Evolutionary conservation across 2,888 invertebrate genomes (phyloP), one percentile per base, ranked within the genome.

Genomic region (Chalcosyrphus nemorum): DNA sequence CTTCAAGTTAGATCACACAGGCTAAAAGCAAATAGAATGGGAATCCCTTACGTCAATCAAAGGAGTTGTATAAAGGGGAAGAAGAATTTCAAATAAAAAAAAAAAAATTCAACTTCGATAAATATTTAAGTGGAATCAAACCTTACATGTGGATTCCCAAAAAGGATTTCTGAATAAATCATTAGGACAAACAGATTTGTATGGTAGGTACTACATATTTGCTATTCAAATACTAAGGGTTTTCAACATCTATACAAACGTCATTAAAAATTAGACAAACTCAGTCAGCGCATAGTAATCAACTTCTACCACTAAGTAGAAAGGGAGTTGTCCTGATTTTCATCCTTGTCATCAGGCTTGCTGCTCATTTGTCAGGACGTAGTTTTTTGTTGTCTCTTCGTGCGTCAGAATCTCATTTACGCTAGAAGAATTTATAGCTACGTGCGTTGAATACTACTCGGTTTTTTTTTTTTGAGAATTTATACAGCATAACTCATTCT

Each of bases 351-450:
- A 21, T 24, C 45, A 11, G 45, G 9, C 11, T 38, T n/a, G 24
- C 3, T n/a, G 45, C 9, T 66, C 17, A 17, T 43, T 45, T 45
- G 43, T 2, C 17, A 13, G 11, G 4, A 21, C 6, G 9, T 4
- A 19, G 41, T 54, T 54, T 41, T 41, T 32, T 32, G 13, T 38
- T 27, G 47, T 61, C 32, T 29, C 52, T 56, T 50, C 47, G 47
- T 66, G 45, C 45, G 47, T 65, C 43, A 71, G 76, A 52, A 71
- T 43, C 71, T 52, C 59, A 82, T 77, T 82, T 82, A 41, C 71
- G 54, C 59, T 71, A n/a, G 66, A 61, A 45, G 50, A 61, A 82
- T 77, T 72, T 72, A 66, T 59, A 50, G 38, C 52, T 72, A 82
- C 82, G 82, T 82, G 82, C 61, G 41, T 61, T 47, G 82, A 78